Conservation (phyloP, 2,797 vertebrate species). For the Syngnathus acus region DNA sequence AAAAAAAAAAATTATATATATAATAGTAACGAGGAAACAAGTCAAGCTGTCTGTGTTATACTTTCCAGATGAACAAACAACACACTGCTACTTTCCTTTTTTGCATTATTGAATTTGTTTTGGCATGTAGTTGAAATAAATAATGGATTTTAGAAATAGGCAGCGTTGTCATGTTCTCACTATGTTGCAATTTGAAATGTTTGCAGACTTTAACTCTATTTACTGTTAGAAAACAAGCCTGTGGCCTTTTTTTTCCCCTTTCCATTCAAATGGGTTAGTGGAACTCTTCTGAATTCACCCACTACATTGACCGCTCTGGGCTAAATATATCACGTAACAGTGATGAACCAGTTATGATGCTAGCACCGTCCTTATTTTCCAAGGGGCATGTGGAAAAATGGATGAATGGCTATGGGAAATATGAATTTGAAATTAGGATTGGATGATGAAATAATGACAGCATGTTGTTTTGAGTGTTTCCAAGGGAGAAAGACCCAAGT, state of each 20-base stretch:
- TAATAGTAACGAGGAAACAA: too few relatives aligned
- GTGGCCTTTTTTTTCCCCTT: background rate
- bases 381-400: background rate
- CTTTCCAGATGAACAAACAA: background rate
- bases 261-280: background rate
- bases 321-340: background rate
- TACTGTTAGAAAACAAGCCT: slow-evolving; percentile 10
- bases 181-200: background rate
- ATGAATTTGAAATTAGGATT: background rate
- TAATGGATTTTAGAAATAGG: background rate
- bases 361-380: background rate
- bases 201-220: slow-evolving; percentile 12
- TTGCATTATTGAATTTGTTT: background rate
- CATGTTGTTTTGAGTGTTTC: background rate
- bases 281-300: background rate
- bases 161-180: background rate
- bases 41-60: too few relatives aligned
- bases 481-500: background rate
- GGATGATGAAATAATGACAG: background rate
- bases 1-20: too few relatives aligned
- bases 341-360: background rate
- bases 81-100: background rate
- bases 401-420: background rate
- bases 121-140: background rate
- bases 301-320: background rate